phyloP scores from a whole-genome alignment of 2,797 vertebrate genomes.

The Botia almorhae region DNA sequence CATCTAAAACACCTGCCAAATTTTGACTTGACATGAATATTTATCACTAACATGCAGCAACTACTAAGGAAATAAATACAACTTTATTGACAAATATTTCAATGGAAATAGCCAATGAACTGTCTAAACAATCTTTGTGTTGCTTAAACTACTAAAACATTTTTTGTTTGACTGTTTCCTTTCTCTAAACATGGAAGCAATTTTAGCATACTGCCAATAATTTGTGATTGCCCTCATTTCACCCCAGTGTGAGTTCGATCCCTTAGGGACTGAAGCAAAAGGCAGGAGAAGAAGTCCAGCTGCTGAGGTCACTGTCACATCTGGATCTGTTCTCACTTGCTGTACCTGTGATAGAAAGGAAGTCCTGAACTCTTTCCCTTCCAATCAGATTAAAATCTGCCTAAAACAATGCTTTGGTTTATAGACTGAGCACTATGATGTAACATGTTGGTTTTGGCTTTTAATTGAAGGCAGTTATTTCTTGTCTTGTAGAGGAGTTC shows the following conservation, averaged over 20 bases:
- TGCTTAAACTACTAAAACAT: constrained; percentile 13
- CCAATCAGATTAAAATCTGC: constrained; percentile 20
- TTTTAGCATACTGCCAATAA: constrained; percentile 47
- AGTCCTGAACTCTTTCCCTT: constrained; percentile 20
- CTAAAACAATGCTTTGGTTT: constrained; percentile 25
- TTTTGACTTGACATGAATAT: background rate
- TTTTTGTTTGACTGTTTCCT: constrained; percentile 23
- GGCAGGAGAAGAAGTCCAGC: constrained; percentile 24
- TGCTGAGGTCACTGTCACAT: constrained; percentile 45
- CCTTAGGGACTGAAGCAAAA: constrained; percentile 34
- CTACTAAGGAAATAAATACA: background rate
- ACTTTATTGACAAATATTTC: background rate
- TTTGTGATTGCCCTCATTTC: constrained; percentile 53
- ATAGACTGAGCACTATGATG: constrained; percentile 9
- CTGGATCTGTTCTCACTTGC: constrained; percentile 45
- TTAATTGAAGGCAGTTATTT: constrained; percentile 6
- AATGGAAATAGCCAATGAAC: background rate
- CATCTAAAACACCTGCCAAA: background rate
- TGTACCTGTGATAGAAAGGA: constrained; percentile 35
- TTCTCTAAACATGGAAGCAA: constrained; percentile 48
- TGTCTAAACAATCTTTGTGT: constrained; percentile 6
- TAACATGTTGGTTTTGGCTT: constrained; percentile 23
- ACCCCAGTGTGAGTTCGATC: constrained; percentile 37
- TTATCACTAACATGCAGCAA: background rate
- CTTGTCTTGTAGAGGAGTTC: background rate